Percentiles rank a stretch among this genome's conserved stretches.
Conservation (phyloP, 2,113 vertebrate genomes). For the Cromileptes altivelis region DNA sequence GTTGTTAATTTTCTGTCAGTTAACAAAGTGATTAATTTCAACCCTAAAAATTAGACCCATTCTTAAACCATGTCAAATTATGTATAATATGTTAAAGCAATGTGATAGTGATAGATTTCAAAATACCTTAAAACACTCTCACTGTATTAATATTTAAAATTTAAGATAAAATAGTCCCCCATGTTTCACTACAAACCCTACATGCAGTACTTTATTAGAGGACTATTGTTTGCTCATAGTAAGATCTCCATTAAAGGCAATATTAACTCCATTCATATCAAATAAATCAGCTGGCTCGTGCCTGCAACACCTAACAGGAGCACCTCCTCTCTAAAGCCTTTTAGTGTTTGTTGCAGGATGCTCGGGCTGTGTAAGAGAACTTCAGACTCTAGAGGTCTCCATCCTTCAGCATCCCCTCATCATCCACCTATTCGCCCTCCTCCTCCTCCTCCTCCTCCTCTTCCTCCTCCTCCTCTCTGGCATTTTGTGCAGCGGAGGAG, state of each 20-base stretch:
- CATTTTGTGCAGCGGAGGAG: constrained; percentile 80
- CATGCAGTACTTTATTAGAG: neutral
- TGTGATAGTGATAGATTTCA: neutral
- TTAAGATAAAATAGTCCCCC: neutral
- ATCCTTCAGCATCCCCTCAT: constrained; percentile 85
- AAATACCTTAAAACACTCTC: neutral
- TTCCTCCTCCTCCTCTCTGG: constrained; percentile 58
- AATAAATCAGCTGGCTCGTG: neutral
- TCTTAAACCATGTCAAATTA: neutral
- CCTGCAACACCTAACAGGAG: constrained; percentile 16
- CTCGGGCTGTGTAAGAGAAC: constrained; percentile 71
- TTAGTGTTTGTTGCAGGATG: constrained; percentile 41
- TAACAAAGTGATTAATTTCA: neutral
- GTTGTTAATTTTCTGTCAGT: neutral
- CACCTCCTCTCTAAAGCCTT: constrained; percentile 1
- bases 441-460: constrained; percentile 67
- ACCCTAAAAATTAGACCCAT: no score
- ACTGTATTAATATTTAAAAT: neutral
- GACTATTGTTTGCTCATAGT: neutral
- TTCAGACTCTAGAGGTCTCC: constrained; percentile 89
- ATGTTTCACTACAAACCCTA: neutral
- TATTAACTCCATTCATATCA: neutral
- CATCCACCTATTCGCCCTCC: constrained; percentile 71
- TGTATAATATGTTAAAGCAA: neutral
- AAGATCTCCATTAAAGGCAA: neutral